Percentiles rank a stretch among this genome's conserved stretches.
Evolutionary conservation across 2,113 vertebrate genomes (phyloP).

Genomic region (Piprites chloris): DNA sequence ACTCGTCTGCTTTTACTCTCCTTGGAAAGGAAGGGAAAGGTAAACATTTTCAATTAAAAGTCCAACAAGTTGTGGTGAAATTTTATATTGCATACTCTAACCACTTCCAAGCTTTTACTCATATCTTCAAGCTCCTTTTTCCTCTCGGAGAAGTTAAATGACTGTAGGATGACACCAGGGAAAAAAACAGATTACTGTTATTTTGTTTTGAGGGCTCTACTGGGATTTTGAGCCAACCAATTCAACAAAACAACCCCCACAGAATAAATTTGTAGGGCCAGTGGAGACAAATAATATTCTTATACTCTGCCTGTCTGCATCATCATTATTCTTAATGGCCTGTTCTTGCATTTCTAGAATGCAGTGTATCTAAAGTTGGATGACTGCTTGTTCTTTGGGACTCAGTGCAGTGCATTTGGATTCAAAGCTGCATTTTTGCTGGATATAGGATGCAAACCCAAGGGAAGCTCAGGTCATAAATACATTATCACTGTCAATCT

Average conservation of each 20-base stretch:
- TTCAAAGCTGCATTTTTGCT: background rate
- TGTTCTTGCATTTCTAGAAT: background rate
- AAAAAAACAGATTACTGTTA: background rate
- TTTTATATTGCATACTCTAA: background rate
- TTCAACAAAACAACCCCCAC: background rate
- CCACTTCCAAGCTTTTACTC: background rate
- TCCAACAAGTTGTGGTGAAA: background rate
- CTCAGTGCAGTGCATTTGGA: background rate
- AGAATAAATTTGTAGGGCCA: background rate
- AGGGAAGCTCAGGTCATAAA: background rate
- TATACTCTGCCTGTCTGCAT: background rate
- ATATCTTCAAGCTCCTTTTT: background rate
- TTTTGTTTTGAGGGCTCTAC: background rate
- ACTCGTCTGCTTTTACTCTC: background rate
- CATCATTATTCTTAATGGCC: background rate
- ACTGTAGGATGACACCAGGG: background rate
- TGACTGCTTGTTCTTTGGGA: background rate
- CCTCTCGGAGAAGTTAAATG: background rate
- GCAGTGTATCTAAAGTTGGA: background rate
- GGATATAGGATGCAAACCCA: background rate
- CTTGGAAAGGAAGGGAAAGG: background rate
- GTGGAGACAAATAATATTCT: background rate
- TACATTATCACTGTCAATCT: background rate
- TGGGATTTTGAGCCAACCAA: background rate
- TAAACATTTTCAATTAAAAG: background rate